Conservation (phyloP, 2,113 vertebrate genomes). For the Athene noctua region DNA sequence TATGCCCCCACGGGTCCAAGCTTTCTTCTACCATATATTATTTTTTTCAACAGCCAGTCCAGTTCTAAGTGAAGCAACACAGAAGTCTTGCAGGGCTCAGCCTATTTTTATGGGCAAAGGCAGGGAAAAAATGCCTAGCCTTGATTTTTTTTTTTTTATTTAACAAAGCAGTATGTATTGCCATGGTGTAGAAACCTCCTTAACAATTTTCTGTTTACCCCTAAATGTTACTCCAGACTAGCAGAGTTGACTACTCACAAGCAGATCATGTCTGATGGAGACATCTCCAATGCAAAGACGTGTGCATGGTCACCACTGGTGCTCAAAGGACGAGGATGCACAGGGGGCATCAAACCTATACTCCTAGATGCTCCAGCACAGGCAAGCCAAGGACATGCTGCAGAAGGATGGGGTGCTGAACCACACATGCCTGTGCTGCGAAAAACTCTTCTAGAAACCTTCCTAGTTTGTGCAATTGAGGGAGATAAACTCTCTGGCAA, state of each 20-base stretch:
- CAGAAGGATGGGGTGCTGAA: accelerated
- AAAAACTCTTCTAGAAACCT: not conserved
- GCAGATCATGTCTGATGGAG: not conserved
- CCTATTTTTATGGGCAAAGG: not conserved
- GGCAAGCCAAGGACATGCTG: not conserved
- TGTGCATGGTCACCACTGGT: accelerated
- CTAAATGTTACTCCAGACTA: not conserved
- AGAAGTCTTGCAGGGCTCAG: not conserved
- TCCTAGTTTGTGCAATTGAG: accelerated
- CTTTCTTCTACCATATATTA: not conserved
- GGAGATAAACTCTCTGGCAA: not conserved
- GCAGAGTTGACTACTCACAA: not conserved
- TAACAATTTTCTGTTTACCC: not conserved
- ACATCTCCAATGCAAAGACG: not conserved
- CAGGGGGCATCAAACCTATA: accelerated
- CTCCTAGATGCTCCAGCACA: accelerated
- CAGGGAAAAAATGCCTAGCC: not conserved
- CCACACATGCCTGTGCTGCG: accelerated
- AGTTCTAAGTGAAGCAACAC: not conserved
- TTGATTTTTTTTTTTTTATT: not conserved
- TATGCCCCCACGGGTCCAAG: not conserved
- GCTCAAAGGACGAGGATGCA: too few relatives aligned
- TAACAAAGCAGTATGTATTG: not conserved
- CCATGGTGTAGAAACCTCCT: not conserved
- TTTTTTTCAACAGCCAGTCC: not conserved